These are phyloP conservation scores for Diabrotica balteata DNA, from an alignment of 2,888 invertebrate genomes.

Conservation along the genomic window DNA sequence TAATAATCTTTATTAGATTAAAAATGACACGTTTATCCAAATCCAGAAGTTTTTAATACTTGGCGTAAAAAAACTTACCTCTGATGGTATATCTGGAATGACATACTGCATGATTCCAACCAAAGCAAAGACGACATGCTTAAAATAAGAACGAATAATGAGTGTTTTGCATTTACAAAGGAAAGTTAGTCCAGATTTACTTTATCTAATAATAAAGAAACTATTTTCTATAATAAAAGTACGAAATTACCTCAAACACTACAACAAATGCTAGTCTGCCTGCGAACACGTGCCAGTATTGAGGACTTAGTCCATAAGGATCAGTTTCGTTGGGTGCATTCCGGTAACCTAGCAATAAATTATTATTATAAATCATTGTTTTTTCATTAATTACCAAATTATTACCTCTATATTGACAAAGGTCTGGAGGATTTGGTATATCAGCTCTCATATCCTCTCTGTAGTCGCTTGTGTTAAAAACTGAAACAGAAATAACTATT, in stretches of 20 bases:
- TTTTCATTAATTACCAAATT: not conserved
- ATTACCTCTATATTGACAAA: slow-evolving; percentile 84
- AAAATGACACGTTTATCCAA: not conserved
- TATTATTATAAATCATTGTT: not conserved
- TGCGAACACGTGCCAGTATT: slow-evolving; percentile 95
- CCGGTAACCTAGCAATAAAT: slow-evolving; percentile 61
- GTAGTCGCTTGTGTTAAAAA: slow-evolving; percentile 85
- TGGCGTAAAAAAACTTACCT: slow-evolving; percentile 58
- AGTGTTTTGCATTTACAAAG: not conserved
- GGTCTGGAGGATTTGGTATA: slow-evolving; percentile 67
- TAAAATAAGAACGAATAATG: slow-evolving; percentile 38
- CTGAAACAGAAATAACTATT: slow-evolving; percentile 55
- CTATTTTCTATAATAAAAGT: too few species aligned
- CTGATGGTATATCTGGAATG: slow-evolving; percentile 85
- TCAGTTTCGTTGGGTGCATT: slow-evolving; percentile 72
- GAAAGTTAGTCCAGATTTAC: too few species aligned
- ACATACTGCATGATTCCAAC: slow-evolving; percentile 90
- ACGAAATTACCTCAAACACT: slow-evolving; percentile 80
- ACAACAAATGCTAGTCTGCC: slow-evolving; percentile 93
- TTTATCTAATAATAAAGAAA: too few species aligned
- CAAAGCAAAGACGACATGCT: slow-evolving; percentile 88
- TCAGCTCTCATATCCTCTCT: slow-evolving; percentile 77
- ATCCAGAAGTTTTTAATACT: not conserved
- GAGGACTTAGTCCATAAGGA: slow-evolving; percentile 82
- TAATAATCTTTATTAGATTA: too few species aligned